These are phyloP conservation scores for Habrosyne pyritoides DNA, from an alignment of 2,888 invertebrate genomes.

Conservation along the genomic window DNA sequence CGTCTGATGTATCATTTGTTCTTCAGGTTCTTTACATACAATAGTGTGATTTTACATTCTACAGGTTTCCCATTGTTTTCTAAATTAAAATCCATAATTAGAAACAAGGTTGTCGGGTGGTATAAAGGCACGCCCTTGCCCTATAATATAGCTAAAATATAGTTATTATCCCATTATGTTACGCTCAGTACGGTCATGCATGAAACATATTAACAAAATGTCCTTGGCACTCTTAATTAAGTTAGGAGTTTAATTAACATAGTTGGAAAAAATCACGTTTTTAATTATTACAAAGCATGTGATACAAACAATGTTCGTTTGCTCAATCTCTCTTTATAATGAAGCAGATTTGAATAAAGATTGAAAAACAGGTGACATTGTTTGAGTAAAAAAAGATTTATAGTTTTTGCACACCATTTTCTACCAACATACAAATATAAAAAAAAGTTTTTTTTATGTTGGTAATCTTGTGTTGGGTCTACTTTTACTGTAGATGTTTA, in stretches of 20 bases:
- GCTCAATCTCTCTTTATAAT: background rate
- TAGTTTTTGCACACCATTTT: background rate
- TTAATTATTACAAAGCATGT: conserved; percentile 7
- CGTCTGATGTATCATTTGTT: background rate
- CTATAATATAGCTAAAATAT: conserved; percentile 27
- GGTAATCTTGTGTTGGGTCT: no score
- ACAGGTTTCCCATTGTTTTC: background rate
- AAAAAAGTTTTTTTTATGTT: no score
- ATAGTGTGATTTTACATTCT: background rate
- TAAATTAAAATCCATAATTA: conserved; percentile 13
- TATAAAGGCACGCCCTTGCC: conserved; percentile 34
- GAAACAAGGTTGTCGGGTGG: conserved; percentile 17
- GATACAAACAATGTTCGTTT: background rate
- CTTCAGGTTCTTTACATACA: background rate
- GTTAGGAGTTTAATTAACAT: conserved; percentile 26
- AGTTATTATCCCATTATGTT: conserved; percentile 29
- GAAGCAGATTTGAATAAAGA: background rate
- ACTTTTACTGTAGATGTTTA: no score
- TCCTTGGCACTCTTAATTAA: conserved; percentile 44
- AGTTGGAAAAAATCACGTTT: conserved; percentile 14
- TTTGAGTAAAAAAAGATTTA: background rate
- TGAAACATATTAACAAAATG: conserved; percentile 33
- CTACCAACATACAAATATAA: no score
- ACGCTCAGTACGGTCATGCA: conserved; percentile 39
- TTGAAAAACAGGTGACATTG: background rate